These are phyloP conservation scores for Gallinago undulata DNA, from an alignment of 2,113 vertebrate species.

Conservation along the genomic window DNA sequence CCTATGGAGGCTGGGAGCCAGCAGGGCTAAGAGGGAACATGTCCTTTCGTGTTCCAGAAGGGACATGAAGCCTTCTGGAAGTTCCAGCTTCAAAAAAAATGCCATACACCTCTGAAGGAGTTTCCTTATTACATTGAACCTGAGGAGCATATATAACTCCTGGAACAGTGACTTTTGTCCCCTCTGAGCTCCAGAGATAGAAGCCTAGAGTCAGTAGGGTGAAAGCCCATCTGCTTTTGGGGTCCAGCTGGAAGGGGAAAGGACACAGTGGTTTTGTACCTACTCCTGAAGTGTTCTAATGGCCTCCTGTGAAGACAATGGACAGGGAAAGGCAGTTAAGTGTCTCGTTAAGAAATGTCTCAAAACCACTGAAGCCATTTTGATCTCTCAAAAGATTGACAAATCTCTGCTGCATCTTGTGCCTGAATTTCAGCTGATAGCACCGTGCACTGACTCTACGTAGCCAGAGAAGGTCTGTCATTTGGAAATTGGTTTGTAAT, in stretches of 20 bases:
- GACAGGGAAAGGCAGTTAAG: neutral
- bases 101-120: neutral
- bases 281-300: accelerated
- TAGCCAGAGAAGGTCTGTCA: neutral
- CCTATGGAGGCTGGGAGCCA: neutral
- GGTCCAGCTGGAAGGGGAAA: neutral
- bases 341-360: neutral
- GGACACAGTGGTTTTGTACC: neutral
- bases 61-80: neutral
- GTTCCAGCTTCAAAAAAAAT: neutral
- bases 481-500: neutral
- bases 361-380: neutral
- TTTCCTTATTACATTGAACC: neutral
- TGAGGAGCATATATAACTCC: neutral
- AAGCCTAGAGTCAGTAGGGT: neutral
- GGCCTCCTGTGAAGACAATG: neutral
- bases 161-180: neutral
- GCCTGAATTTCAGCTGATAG: neutral
- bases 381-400: neutral
- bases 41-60: no score
- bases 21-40: neutral
- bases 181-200: neutral
- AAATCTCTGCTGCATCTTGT: neutral
- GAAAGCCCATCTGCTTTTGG: neutral
- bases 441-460: neutral